These are phyloP conservation scores for Micronycteris hirsuta DNA, from an alignment of 2,113 vertebrate species.

Conservation along the genomic window DNA sequence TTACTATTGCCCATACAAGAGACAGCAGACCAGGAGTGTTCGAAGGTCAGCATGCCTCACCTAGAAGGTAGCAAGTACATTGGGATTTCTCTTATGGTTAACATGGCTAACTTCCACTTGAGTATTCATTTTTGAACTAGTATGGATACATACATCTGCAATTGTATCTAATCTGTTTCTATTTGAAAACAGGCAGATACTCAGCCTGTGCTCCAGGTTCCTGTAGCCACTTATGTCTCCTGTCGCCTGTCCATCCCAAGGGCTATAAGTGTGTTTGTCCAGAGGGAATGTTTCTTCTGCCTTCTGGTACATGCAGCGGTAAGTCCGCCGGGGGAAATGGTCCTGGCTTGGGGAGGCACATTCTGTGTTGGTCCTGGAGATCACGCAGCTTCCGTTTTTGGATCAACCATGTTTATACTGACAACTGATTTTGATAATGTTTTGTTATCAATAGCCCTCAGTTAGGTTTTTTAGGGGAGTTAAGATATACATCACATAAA, in stretches of 20 bases:
- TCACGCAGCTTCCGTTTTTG: background rate
- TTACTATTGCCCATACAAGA: background rate
- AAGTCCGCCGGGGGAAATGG: slow-evolving; percentile 53
- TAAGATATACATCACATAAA: background rate
- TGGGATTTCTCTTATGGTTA: background rate
- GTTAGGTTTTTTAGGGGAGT: background rate
- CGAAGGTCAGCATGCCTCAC: background rate
- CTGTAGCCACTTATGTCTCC: slow-evolving; percentile 87
- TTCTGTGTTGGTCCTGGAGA: background rate
- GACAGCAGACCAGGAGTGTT: background rate
- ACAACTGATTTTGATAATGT: background rate
- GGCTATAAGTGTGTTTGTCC: slow-evolving; percentile 90
- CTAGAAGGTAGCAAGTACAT: background rate
- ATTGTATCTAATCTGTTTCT: background rate
- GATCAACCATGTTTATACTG: background rate
- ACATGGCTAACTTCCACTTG: background rate
- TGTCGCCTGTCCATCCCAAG: slow-evolving; percentile 80
- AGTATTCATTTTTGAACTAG: background rate
- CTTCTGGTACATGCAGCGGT: slow-evolving; percentile 87
- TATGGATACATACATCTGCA: background rate
- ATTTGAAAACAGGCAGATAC: slow-evolving; percentile 4
- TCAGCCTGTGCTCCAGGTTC: slow-evolving; percentile 77
- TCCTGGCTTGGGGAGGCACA: background rate
- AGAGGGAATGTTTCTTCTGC: slow-evolving; percentile 81
- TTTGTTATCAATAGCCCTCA: background rate